Evolutionary conservation across 2,113 vertebrate genomes (phyloP).

Genomic region (Clarias gariepinus): DNA sequence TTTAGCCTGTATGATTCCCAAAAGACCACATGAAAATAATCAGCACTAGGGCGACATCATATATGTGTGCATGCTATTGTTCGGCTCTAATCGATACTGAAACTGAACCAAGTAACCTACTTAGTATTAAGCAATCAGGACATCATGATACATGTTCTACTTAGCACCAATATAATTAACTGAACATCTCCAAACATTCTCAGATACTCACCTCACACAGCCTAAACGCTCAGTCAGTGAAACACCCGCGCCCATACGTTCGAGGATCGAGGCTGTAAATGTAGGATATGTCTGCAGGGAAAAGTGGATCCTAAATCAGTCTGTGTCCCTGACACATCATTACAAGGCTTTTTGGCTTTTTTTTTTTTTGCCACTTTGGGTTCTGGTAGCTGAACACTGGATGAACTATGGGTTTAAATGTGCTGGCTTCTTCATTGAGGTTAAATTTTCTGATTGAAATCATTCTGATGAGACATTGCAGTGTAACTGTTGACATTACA

Average conservation of each 20-base stretch:
- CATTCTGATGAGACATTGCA: too few species aligned
- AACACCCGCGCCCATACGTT: not conserved
- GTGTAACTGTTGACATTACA: too few species aligned
- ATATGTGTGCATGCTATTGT: not conserved
- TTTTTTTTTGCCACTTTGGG: not conserved
- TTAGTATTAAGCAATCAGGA: not conserved
- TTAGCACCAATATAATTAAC: not conserved
- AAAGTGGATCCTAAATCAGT: constrained; percentile 7
- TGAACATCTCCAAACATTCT: not conserved
- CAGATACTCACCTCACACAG: not conserved
- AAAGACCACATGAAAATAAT: not conserved
- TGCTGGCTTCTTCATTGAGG: not conserved
- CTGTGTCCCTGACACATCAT: not conserved
- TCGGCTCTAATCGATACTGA: not conserved
- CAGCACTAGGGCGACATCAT: not conserved
- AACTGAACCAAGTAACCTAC: not conserved
- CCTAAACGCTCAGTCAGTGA: not conserved
- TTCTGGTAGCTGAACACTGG: not conserved
- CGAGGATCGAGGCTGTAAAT: not conserved
- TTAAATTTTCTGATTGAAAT: too few species aligned
- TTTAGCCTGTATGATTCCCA: not conserved
- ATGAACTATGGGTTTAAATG: not conserved
- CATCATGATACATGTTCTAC: not conserved
- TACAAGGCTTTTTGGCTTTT: not conserved
- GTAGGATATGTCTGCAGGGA: constrained; percentile 13